Evolutionary conservation across 2,888 invertebrate species (phyloP), one percentile per base, ranked within the genome.

Genomic region (Pristionchus mayeri): DNA sequence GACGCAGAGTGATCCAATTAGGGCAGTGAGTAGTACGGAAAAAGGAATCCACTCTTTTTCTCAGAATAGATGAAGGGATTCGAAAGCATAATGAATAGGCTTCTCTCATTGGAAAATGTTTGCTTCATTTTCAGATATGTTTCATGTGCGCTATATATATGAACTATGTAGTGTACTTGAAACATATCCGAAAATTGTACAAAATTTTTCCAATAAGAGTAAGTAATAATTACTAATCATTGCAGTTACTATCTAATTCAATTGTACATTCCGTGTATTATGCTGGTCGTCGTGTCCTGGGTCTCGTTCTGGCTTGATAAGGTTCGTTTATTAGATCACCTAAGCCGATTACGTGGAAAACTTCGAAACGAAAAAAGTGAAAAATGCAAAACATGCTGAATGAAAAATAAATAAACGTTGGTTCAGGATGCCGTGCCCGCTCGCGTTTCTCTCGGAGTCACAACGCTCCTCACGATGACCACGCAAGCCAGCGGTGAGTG

Each of bases 221-320:
- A 27, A 44, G 21, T 44, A 81, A 63, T 27, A 54, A 63, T 40
- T n/a, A 21, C 9, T 75, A 0, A 24, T 44, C 75, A 30, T 91
- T 91, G 85, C 87, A 92, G 92, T 89, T 92, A 92, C 84, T 92
- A 92, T 87, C 87, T 92, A 34, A 92, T 92, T 86, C 98, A 98
- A 95, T 98, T 98, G 94, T 98, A 98, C 95, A 97, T 98, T 93
- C 98, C 98, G 84, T 98, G 98, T 95, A 89, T 91, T 95, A 98
- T 98, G 98, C 94, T 98, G 93, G 97, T 98, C 94, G 97, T 91
- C 85, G 92, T 92, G 60, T 90, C 89, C 24, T 93, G 92, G 93
- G 91, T 91, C 54, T 89, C 89, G 6, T 92, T 92, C 86, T 92
- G 92, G 92, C 88, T 93, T 9, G 93, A 93, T 85, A 93, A 93